Evolutionary conservation across 2,113 vertebrate species (phyloP), one percentile per base, ranked within the genome.

Genomic region (Nannospalax galili): DNA sequence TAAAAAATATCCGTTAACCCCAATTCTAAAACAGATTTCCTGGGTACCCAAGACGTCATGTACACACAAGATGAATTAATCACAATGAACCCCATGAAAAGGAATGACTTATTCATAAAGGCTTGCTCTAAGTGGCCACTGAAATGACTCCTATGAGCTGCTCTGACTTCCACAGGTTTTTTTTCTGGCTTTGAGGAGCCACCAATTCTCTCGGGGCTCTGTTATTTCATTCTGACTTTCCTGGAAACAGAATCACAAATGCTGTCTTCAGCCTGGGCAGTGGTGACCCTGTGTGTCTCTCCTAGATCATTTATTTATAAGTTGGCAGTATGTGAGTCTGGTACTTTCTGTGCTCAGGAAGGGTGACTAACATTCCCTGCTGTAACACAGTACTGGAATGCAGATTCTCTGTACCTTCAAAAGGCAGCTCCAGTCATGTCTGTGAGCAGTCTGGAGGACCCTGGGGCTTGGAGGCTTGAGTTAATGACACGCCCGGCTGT

Each of bases 401-500:
- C 75, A 87, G 75, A 42, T 81, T 77, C 84, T 74, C 52, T 42
- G 62, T 91, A 32, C 72, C 86, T 94, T 94, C 92, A 58, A 70
- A 77, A 88, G 92, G 88, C 65, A 40, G 65, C 65, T 95, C 35
- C 62, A 7, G 30, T 90, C 37, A 30, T 1, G 2, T 84, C 93
- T 11, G 3, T 0, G 14, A 45, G 32, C 56, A 92, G 87, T 80
- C 92, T 64, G 58, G 64, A 88, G 77, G 85, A 90, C 19, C 93
- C 90, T 78, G 94, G 93, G 92, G 67, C 77, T 96, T 80, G 93
- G 85, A 95, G 72, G 80, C 75, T 95, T 4, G 9, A 90, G 75
- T 69, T 75, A 96, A 97, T 93, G 92, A 96, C 90, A 96, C 81
- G 87, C 67, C 88, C 93, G 96, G 91, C 92, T 90, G 84, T 8